A percentile compares a stretch with the other conserved stretches of the same genome.
These are phyloP conservation scores for Pitangus sulphuratus DNA, from an alignment of 2,797 vertebrate species.

Conservation along the genomic window DNA sequence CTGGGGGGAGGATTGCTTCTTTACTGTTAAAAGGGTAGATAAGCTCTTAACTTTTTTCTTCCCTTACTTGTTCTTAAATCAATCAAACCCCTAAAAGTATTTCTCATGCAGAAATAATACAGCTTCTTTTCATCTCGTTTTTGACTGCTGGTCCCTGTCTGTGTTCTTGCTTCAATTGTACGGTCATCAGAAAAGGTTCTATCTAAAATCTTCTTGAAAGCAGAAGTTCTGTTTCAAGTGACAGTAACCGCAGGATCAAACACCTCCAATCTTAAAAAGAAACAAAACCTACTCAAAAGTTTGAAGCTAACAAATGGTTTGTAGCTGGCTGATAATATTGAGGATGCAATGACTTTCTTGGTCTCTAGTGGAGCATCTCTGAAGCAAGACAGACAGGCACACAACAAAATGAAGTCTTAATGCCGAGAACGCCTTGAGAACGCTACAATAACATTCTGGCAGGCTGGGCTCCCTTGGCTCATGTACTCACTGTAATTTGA, in stretches of 20 bases:
- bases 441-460: constrained; percentile 27
- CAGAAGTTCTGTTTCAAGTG: background rate
- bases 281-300: constrained; percentile 3
- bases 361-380: constrained; percentile 20
- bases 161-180: background rate
- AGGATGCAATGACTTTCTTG: constrained; percentile 15
- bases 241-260: background rate
- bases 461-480: constrained; percentile 39
- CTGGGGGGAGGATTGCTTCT: constrained; percentile 1
- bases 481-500: constrained; percentile 21
- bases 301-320: constrained; percentile 11
- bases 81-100: background rate
- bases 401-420: constrained; percentile 37
- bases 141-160: background rate
- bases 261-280: background rate
- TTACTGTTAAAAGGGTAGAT: constrained; percentile 27
- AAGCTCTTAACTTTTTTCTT: constrained; percentile 27
- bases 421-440: constrained; percentile 1
- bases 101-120: constrained; percentile 24
- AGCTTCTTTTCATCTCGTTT: constrained; percentile 5
- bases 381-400: constrained; percentile 6
- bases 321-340: background rate
- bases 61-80: background rate
- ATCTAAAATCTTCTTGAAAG: constrained; percentile 24
- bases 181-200: background rate